A percentile compares a stretch with the other conserved stretches of the same genome.
Evolutionary conservation across 2,797 vertebrate species (phyloP).

Genomic region (Gila robusta): DNA sequence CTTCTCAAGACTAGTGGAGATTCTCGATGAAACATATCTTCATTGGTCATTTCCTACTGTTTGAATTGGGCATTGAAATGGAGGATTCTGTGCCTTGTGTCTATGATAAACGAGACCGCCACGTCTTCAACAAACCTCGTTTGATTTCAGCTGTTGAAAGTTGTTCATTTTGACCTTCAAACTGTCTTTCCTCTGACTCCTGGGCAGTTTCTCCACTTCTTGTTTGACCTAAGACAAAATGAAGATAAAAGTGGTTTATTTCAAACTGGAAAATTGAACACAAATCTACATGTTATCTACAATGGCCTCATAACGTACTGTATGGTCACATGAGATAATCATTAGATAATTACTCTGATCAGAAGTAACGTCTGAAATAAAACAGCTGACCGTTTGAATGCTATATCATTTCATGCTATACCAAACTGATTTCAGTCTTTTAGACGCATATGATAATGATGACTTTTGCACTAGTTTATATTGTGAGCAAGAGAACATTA

Average conservation of each 20-base stretch:
- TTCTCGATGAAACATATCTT: neutral
- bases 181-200: slow-evolving; percentile 87
- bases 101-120: no score
- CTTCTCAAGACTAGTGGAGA: neutral
- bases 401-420: no score
- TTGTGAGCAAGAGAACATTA: neutral
- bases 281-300: neutral
- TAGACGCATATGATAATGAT: neutral
- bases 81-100: neutral
- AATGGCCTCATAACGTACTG: neutral
- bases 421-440: no score
- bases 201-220: slow-evolving; percentile 88
- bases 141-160: slow-evolving; percentile 81
- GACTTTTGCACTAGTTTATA: neutral
- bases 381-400: no score
- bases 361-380: neutral
- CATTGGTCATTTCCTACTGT: neutral
- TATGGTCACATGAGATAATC: neutral
- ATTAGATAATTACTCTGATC: neutral
- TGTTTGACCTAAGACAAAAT: slow-evolving; percentile 84
- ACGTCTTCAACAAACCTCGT: slow-evolving; percentile 75
- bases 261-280: neutral
- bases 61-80: neutral
- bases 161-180: slow-evolving; percentile 85
- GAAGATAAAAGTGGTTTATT: neutral